These are phyloP conservation scores for Pteronotus mesoamericanus DNA, from an alignment of 2,797 vertebrate species.

Conservation along the genomic window DNA sequence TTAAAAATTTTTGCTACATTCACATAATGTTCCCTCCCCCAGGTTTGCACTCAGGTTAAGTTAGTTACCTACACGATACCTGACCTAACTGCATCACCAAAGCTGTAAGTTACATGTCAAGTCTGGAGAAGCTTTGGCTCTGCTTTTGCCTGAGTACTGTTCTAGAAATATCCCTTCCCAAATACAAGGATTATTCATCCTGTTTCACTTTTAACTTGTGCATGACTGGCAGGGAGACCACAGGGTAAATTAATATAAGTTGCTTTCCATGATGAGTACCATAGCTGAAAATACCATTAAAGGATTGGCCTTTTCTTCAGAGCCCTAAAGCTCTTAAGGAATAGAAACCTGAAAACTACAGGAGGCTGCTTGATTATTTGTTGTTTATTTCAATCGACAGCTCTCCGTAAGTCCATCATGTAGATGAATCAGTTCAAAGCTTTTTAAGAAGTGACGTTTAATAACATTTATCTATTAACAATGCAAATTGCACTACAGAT, in stretches of 20 bases:
- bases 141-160: neutral
- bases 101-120: neutral
- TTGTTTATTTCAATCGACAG: slow-evolving; percentile 17
- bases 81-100: neutral
- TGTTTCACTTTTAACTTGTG: neutral
- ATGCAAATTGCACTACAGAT: neutral
- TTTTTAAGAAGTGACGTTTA: neutral
- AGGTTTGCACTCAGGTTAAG: neutral
- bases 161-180: neutral
- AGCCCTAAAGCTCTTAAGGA: neutral
- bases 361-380: neutral
- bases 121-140: neutral
- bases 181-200: neutral
- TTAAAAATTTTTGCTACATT: neutral
- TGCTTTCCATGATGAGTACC: slow-evolving; percentile 27
- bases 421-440: slow-evolving; percentile 24
- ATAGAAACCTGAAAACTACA: slow-evolving; percentile 6
- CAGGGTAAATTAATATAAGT: neutral
- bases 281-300: slow-evolving; percentile 43
- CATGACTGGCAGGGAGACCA: neutral
- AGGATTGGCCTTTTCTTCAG: slow-evolving; percentile 27
- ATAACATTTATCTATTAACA: neutral
- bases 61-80: neutral
- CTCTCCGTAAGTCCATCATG: neutral
- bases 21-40: neutral